These are phyloP conservation scores for Drosophila bipectinata DNA, from an alignment of 1,140 invertebrate genomes.

Conservation along the genomic window DNA sequence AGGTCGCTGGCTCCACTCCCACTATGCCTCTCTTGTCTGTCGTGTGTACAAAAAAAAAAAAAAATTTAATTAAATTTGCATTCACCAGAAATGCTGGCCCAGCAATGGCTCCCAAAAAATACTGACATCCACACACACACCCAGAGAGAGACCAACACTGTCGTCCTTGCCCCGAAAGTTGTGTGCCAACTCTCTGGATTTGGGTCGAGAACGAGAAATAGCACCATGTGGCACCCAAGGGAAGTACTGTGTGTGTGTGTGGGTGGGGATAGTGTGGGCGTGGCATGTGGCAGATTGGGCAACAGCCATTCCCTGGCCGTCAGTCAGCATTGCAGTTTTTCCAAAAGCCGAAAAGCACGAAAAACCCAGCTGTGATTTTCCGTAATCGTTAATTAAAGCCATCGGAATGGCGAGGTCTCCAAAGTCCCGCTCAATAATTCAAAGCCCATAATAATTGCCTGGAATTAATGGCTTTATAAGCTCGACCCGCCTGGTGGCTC, in stretches of 20 bases:
- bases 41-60: constrained; percentile 15
- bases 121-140: constrained; percentile 1
- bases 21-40: background rate
- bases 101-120: constrained; percentile 25
- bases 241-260: no score
- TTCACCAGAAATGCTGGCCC: constrained; percentile 50
- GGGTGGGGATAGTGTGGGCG: background rate
- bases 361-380: constrained; percentile 27
- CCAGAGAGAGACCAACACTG: background rate
- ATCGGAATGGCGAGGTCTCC: background rate
- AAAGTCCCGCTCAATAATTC: background rate
- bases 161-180: constrained; percentile 36
- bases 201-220: constrained; percentile 26
- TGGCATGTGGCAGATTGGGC: background rate
- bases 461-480: background rate
- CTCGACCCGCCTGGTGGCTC: background rate
- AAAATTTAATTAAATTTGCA: constrained; percentile 64
- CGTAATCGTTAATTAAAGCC: constrained; percentile 3
- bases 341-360: background rate
- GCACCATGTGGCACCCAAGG: constrained; percentile 17
- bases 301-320: constrained; percentile 24
- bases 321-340: constrained; percentile 23
- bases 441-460: background rate
- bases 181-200: constrained; percentile 44
- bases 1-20: constrained; percentile 34